These are phyloP conservation scores for Pristionchus fissidentatus DNA, from an alignment of 2,888 invertebrate species.

Conservation along the genomic window DNA sequence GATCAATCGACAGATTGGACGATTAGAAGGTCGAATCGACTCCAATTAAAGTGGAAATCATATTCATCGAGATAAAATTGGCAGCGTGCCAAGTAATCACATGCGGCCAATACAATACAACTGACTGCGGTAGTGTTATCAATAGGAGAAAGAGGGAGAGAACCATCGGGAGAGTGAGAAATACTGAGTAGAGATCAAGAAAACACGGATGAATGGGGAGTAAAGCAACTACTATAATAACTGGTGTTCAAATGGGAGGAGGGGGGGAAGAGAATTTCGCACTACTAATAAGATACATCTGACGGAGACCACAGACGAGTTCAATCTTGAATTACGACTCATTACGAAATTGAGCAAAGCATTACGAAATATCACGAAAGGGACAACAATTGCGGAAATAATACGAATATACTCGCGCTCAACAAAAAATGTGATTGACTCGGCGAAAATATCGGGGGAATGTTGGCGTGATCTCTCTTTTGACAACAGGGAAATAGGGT, in stretches of 20 bases:
- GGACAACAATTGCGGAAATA: not conserved
- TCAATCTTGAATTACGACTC: not conserved
- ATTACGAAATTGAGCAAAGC: not conserved
- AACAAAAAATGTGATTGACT: not conserved
- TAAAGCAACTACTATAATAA: not conserved
- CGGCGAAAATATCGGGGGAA: too few species aligned
- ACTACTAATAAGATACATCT: not conserved
- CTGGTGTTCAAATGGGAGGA: not conserved
- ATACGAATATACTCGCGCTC: not conserved
- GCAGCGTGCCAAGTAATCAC: not conserved
- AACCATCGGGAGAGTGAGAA: constrained; percentile 48
- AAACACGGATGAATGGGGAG: constrained; percentile 1
- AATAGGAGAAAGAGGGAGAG: not conserved
- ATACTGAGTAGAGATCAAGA: constrained; percentile 46
- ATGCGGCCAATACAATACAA: not conserved
- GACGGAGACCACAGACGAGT: too few species aligned
- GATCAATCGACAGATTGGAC: constrained; percentile 39
- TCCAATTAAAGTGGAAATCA: constrained; percentile 3
- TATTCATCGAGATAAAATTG: not conserved
- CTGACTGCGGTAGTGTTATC: not conserved
- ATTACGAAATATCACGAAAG: not conserved
- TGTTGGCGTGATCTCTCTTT: not conserved
- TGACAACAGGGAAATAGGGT: not conserved
- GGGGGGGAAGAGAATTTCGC: not conserved
- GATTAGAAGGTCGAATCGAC: constrained; percentile 43